Percentiles rank a stretch among this genome's conserved stretches.
These are phyloP conservation scores for Scaptomyza tumidula DNA, from an alignment of 2,888 invertebrate genomes.

Conservation along the genomic window DNA sequence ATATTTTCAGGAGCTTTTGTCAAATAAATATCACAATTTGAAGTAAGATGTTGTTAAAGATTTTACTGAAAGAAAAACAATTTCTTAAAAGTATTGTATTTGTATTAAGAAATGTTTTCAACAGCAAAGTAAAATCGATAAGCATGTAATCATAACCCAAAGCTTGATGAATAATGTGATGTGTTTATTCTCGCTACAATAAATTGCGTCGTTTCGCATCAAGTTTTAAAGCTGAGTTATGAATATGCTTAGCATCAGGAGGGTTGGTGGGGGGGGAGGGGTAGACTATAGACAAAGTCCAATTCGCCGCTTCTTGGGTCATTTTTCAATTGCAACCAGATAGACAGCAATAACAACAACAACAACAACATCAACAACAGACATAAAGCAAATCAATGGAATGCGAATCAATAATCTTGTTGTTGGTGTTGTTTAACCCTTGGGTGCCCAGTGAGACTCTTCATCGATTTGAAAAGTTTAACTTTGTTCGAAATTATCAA, in stretches of 20 bases:
- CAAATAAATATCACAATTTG: too few relatives aligned
- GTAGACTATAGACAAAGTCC: slow-evolving; percentile 17
- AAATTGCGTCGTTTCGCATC: slow-evolving; percentile 24
- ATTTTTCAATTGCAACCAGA: slow-evolving; percentile 36
- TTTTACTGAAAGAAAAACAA: too few relatives aligned
- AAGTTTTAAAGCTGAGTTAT: slow-evolving; percentile 23
- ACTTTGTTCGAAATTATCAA: too few relatives aligned
- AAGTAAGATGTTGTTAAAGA: too few relatives aligned
- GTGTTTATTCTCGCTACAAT: neutral
- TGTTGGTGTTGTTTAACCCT: slow-evolving; percentile 13
- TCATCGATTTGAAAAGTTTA: too few relatives aligned
- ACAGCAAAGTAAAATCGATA: neutral
- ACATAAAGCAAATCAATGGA: slow-evolving; percentile 61
- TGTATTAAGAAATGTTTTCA: too few relatives aligned
- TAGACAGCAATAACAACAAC: slow-evolving; percentile 12
- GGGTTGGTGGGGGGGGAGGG: neutral
- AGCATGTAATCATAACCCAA: too few relatives aligned
- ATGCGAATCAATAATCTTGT: slow-evolving; percentile 72
- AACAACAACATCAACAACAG: neutral
- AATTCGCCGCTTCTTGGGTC: slow-evolving; percentile 19
- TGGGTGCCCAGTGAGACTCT: too few relatives aligned
- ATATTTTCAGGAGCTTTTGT: too few relatives aligned
- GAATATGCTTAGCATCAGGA: neutral
- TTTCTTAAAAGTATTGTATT: too few relatives aligned
- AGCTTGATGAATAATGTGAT: slow-evolving; percentile 4